phyloP scores from a whole-genome alignment of 1,140 invertebrate genomes.

The Chelonus insularis region DNA sequence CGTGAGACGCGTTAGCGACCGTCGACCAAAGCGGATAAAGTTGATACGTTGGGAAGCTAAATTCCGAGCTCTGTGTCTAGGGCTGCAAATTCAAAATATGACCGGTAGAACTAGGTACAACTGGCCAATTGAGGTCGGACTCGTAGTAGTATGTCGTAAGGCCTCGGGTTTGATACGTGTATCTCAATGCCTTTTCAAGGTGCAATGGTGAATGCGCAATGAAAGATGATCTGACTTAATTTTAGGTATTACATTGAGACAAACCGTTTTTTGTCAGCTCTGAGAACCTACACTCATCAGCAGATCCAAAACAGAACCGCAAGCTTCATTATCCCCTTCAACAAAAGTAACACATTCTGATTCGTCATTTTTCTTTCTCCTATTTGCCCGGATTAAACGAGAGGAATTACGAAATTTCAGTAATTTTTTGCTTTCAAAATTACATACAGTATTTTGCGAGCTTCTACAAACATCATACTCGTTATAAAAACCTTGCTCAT shows the following conservation, averaged over 20 bases:
- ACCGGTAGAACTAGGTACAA: no score
- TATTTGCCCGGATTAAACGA: constrained; percentile 13
- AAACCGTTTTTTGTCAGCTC: not conserved
- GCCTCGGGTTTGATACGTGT: no score
- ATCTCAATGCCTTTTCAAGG: no score
- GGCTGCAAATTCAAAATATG: no score
- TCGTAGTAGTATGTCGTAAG: no score
- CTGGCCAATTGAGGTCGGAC: no score
- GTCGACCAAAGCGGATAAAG: no score
- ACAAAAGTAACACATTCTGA: constrained; percentile 23
- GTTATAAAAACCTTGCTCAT: not conserved
- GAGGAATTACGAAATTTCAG: constrained; percentile 20
- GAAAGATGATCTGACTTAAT: no score
- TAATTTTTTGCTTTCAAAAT: constrained; percentile 27
- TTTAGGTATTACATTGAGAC: not conserved
- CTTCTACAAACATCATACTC: not conserved
- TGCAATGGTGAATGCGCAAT: no score
- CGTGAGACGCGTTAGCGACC: no score
- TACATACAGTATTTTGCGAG: constrained; percentile 19
- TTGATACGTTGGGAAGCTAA: no score
- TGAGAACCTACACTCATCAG: not conserved
- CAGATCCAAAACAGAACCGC: constrained; percentile 20
- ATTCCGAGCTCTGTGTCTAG: no score
- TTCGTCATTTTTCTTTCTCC: constrained; percentile 22
- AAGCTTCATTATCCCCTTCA: constrained; percentile 2